Base-by-base conservation (phyloP, 2,888 invertebrate species). In the Heliconius charithonia region DNA sequence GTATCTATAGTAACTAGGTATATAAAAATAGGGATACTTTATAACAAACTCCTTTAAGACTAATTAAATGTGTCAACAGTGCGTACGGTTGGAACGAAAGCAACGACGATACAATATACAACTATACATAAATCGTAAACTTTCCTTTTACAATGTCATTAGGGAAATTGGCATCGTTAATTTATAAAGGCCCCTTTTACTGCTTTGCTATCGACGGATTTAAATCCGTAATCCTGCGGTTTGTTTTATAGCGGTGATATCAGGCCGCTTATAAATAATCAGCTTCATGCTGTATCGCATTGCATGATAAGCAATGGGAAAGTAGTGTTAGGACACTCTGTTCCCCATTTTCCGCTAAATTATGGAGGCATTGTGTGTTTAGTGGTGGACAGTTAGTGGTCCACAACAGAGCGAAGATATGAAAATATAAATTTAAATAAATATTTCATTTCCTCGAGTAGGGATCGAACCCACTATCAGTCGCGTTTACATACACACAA, bases 111-210 rank as follows among this genome's bases (percentile, higher is more conserved):
- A 81, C 78, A 81, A 78, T 74, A 76, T 76, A 75, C 87, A 83
- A 87, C 87, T 89, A 89, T 88, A 88, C 87, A 86, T 88, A 88
- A 89, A 90, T 91, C 92, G 92, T 92, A 91, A 94, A 93, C 89
- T 91, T 93, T 90, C 90, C 93, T 92, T 94, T 94, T 93, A 94
- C 93, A 93, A 88, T 91, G 92, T 94, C 93, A 94, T 95, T 94
- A 94, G 92, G 93, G 91, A 94, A 94, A 95, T 94, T 93, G 92
- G 89, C 87, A 83, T 91, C 92, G 92, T 93, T 94, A 93, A 93
- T 94, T 93, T 93, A 91, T 92, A 93, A 91, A 91, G 88, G 88
- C 87, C 86, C 89, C 89, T 89, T 90, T 91, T 90, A 92, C 90
- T 90, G 92, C 89, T 89, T 85, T 86, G 89, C 88, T 93, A 94